Conservation (phyloP, 2,888 invertebrate genomes). For the Eristalis intricaria region DNA sequence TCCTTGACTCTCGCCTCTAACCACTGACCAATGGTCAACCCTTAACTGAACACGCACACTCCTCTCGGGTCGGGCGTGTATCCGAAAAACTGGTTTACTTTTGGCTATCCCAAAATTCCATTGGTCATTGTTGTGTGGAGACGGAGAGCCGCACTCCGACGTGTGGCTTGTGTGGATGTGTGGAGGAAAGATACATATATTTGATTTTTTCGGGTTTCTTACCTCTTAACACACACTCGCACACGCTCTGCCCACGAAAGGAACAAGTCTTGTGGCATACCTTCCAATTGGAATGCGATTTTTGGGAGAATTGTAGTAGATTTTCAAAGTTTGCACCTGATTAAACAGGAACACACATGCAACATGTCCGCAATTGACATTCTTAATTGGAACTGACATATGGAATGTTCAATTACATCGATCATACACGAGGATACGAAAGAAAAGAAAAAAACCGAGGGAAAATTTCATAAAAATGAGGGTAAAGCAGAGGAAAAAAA, state of each 20-base stretch:
- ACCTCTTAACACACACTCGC: neutral
- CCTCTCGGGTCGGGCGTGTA: conserved; percentile 16
- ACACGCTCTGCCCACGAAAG: conserved; percentile 53
- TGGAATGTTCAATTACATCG: conserved; percentile 55
- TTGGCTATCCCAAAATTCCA: conserved; percentile 64
- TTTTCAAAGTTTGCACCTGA: conserved; percentile 53
- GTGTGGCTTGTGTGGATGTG: conserved; percentile 18
- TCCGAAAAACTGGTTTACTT: conserved; percentile 67
- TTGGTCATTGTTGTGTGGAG: conserved; percentile 47
- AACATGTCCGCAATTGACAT: conserved; percentile 51
- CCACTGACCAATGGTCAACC: conserved; percentile 71
- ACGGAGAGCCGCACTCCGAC: neutral
- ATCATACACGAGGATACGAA: conserved; percentile 13
- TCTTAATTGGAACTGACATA: conserved; percentile 67
- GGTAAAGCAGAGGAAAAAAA: conserved; percentile 7
- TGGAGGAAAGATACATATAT: neutral
- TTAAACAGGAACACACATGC: conserved; percentile 40
- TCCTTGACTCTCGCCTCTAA: conserved; percentile 51
- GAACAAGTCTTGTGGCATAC: conserved; percentile 5
- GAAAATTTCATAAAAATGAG: conserved; percentile 25
- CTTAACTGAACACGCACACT: conserved; percentile 67
- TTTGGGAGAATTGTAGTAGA: conserved; percentile 28
- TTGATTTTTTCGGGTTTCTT: conserved; percentile 10
- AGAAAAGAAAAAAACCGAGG: neutral
- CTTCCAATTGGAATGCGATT: conserved; percentile 43